Base-by-base conservation (phyloP, 1,140 invertebrate genomes). In the Nautilus pompilius region DNA sequence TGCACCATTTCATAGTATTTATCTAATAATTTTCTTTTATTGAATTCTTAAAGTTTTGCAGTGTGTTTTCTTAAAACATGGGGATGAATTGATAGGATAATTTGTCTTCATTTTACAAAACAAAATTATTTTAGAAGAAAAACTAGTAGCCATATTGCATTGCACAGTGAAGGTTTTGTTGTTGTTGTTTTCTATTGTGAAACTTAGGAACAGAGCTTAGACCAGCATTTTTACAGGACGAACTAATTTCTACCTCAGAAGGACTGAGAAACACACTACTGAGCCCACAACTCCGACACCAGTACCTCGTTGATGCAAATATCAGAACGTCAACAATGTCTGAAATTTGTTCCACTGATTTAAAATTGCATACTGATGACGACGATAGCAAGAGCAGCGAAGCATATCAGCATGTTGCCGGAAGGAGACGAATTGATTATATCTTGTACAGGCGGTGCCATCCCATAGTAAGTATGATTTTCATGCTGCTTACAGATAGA, bases 361-460 rank as follows among this genome's bases (percentile, higher is more conserved):
- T 62, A 15, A 63, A 69, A 36, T 59, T 34, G 3, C n/a, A n/a
- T n/a, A n/a, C n/a, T n/a, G n/a, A n/a, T n/a, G n/a, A n/a, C n/a
- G n/a, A n/a, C n/a, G n/a, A n/a, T n/a, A n/a, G n/a, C n/a, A n/a
- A n/a, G n/a, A n/a, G n/a, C n/a, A n/a, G n/a, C n/a, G n/a, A n/a
- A n/a, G n/a, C n/a, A n/a, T n/a, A n/a, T n/a, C 63, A 10, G 53
- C 62, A 53, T 55, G 59, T 64, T 33, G 72, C 65, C 28, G 72
- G 72, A 28, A 63, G 58, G 41, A 58, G 72, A 33, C 64, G 72
- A 29, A 68, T 71, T 22, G 72, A 74, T 62, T 55, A 65, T n/a
- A 62, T 74, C 5, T 13, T 74, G 30, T 65, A 60, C 51, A 54
- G 63, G 41, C n/a, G n/a, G n/a, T n/a, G n/a, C n/a, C n/a, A n/a